Evolutionary conservation across 2,888 invertebrate species (phyloP), one percentile per base, ranked within the genome.

Genomic region (Euphydryas editha): DNA sequence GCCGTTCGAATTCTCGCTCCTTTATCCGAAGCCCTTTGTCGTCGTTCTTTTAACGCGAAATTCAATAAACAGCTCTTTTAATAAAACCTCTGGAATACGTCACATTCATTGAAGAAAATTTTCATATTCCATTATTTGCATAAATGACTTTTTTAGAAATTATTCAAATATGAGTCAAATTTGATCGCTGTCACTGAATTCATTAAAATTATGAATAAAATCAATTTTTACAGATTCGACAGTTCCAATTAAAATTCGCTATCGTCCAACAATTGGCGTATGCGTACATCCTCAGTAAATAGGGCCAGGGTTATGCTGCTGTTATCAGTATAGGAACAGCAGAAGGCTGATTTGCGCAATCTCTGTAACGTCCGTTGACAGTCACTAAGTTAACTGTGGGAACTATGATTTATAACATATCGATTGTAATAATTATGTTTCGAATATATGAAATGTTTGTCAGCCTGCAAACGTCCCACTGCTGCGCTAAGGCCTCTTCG

Each of bases 311-410:
- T 89, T 90, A 90, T 51, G 75, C 78, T 69, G 77, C 77, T 81
- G 83, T 91, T 92, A 91, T 91, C 91, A 79, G 75, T 83, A 80
- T 85, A 89, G 90, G 90, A 91, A 88, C 89, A 76, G 79, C 76
- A 77, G 87, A 89, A 91, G 90, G 91, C 89, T 90, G 82, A 86
- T 88, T 92, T 92, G 90, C 91, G 92, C 91, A 92, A 92, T 83
- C 84, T 69, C 76, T 65, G n/a, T 69, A 71, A 72, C 81, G 73
- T 88, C 87, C 88, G 89, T 81, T 88, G 85, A 87, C 88, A 88
- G 88, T 80, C 76, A 81, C 83, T 85, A 83, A 84, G 83, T 82
- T 85, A 83, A 83, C 81, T 83, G 83, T 86, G 84, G 82, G 85
- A 86, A 87, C 13, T 51, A 15, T 4, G 30, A n/a, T 36, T 54